Evolutionary conservation across 53 echinoderm and acorn worm genomes (phyloP).

Genomic region (Henricia sp.): DNA sequence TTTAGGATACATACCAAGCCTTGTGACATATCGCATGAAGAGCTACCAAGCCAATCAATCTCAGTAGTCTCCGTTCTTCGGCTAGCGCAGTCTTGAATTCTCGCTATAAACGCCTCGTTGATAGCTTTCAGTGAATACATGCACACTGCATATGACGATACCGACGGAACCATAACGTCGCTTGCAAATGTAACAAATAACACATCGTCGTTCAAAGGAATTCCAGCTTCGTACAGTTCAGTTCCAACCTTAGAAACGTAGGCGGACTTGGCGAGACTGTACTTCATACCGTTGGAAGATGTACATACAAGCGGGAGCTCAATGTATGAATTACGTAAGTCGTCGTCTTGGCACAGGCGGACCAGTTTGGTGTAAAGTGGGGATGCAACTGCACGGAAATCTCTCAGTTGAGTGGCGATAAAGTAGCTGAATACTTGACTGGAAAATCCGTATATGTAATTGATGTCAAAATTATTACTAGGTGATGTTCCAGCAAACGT

Average conservation of each 20-base stretch:
- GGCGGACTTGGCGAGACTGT: constrained; percentile 88
- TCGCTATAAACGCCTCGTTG: constrained; percentile 61
- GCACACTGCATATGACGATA: constrained; percentile 69
- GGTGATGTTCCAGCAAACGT: constrained; percentile 14
- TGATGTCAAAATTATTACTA: constrained; percentile 72
- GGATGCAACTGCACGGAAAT: constrained; percentile 43
- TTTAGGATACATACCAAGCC: constrained; percentile 44
- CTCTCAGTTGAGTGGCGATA: constrained; percentile 69
- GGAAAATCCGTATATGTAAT: constrained; percentile 85
- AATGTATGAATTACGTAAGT: constrained; percentile 72
- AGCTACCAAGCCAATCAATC: constrained; percentile 66
- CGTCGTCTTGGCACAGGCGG: constrained; percentile 79
- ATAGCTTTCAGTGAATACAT: constrained; percentile 81
- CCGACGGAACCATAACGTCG: neutral
- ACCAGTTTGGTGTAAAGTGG: constrained; percentile 81
- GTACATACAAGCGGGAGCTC: constrained; percentile 82
- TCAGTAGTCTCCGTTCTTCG: constrained; percentile 60
- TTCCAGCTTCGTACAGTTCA: constrained; percentile 27
- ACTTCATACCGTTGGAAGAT: constrained; percentile 34
- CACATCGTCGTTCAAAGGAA: constrained; percentile 56
- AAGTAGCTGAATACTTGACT: constrained; percentile 82
- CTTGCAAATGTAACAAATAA: constrained; percentile 81
- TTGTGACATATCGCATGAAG: neutral
- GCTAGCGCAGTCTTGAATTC: constrained; percentile 61
- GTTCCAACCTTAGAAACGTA: constrained; percentile 76